phyloP scores from a whole-genome alignment of 2,888 invertebrate genomes.

The Hirtodrosophila duncani region DNA sequence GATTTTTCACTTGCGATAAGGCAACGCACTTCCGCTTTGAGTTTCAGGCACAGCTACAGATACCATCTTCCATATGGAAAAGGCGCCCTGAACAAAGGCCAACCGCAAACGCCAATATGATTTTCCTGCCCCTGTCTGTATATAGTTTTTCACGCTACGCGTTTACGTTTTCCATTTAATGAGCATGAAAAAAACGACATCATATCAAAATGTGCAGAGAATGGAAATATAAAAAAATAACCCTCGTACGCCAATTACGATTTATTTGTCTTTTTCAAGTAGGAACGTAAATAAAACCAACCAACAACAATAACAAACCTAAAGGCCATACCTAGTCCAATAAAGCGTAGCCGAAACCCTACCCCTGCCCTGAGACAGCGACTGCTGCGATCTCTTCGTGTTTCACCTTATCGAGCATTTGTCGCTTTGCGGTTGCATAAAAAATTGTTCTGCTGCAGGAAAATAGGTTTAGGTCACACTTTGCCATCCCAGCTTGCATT shows the following conservation, averaged over 20 bases:
- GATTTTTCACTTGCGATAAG: constrained; percentile 4
- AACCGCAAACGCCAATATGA: constrained; percentile 12
- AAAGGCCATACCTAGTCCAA: constrained; percentile 15
- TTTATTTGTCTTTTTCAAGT: constrained; percentile 67
- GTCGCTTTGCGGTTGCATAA: constrained; percentile 15
- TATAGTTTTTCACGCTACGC: constrained; percentile 31
- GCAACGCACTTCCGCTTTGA: constrained; percentile 1
- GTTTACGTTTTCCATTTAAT: constrained; percentile 38
- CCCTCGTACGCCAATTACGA: constrained; percentile 69
- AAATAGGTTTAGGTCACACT: constrained; percentile 51
- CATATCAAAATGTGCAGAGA: constrained; percentile 11
- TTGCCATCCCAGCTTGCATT: constrained; percentile 47
- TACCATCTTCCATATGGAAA: not conserved
- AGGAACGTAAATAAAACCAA: constrained; percentile 50
- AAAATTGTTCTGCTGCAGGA: constrained; percentile 26
- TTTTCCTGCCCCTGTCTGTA: constrained; percentile 6
- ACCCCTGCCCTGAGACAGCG: constrained; percentile 25
- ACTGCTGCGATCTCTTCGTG: constrained; percentile 33
- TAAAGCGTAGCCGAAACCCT: not conserved
- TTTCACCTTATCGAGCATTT: constrained; percentile 49
- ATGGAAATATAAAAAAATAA: constrained; percentile 30
- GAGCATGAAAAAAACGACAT: constrained; percentile 40
- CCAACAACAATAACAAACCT: constrained; percentile 3
- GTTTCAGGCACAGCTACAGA: not conserved
- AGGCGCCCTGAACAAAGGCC: not conserved